Percentiles rank a stretch among this genome's conserved stretches.
Conservation (phyloP, 2,113 vertebrate genomes). For the Trematomus loennbergii region DNA sequence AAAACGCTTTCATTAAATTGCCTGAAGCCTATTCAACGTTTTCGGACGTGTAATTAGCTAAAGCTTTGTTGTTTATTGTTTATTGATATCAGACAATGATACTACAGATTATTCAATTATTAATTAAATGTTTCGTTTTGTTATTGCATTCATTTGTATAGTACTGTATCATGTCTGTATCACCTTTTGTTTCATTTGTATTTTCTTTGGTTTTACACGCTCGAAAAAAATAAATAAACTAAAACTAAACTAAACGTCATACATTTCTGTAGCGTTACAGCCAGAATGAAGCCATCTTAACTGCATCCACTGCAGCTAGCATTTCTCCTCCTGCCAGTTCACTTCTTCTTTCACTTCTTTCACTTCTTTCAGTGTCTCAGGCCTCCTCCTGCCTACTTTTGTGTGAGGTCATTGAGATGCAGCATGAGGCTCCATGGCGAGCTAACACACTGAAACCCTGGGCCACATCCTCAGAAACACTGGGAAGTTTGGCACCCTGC, state of each 20-base stretch:
- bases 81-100: too few relatives aligned
- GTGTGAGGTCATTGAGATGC: constrained; percentile 80
- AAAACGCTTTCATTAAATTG: not conserved
- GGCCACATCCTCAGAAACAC: constrained; percentile 65
- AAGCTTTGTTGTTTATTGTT: too few relatives aligned
- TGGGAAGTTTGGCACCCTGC: constrained; percentile 53
- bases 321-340: constrained; percentile 40
- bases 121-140: too few relatives aligned
- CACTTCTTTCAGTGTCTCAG: constrained; percentile 50
- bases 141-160: too few relatives aligned
- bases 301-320: constrained; percentile 23
- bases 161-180: too few relatives aligned
- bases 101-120: too few relatives aligned
- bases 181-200: too few relatives aligned
- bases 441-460: constrained; percentile 11
- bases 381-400: constrained; percentile 56
- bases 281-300: constrained; percentile 39
- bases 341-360: constrained; percentile 60
- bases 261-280: constrained; percentile 13
- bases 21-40: constrained; percentile 48
- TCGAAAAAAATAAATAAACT: too few relatives aligned
- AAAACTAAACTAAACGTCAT: too few relatives aligned
- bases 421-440: constrained; percentile 2
- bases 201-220: too few relatives aligned
- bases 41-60: too few relatives aligned